Conservation (phyloP, 1,140 invertebrate genomes). For the Hyposmocoma kahamanoa region DNA sequence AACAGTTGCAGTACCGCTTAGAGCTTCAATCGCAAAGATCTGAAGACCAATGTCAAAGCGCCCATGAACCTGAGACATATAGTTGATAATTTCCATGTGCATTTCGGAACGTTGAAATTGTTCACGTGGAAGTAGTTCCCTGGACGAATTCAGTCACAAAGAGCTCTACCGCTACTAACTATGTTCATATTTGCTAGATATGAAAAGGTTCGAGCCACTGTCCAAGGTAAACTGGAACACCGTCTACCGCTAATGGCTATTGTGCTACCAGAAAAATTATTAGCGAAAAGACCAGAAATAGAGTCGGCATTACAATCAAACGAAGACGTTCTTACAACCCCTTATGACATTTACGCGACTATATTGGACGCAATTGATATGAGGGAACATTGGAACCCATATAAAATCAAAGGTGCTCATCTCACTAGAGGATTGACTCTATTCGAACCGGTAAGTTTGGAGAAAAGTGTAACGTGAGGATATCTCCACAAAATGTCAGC, state of each 20-base stretch:
- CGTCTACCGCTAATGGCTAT: conserved; percentile 90
- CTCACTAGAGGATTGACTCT: conserved; percentile 79
- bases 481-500: too few relatives aligned
- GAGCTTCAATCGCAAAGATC: too few relatives aligned
- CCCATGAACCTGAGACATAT: too few relatives aligned
- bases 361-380: conserved; percentile 78
- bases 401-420: conserved; percentile 67
- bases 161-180: background rate
- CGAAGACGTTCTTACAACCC: conserved; percentile 80
- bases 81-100: too few relatives aligned
- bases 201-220: conserved; percentile 85
- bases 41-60: too few relatives aligned
- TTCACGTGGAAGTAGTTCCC: too few relatives aligned
- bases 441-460: conserved; percentile 78
- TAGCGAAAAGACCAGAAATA: conserved; percentile 75
- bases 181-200: conserved; percentile 74
- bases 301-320: conserved; percentile 81
- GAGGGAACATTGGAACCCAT: conserved; percentile 21
- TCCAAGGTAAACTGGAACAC: conserved; percentile 93
- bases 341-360: conserved; percentile 87
- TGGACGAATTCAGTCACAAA: too few relatives aligned
- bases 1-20: too few relatives aligned
- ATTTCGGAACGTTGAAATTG: too few relatives aligned
- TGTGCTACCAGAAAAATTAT: conserved; percentile 82
- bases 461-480: too few relatives aligned